A percentile compares a stretch with the other conserved stretches of the same genome.
phyloP scores from a whole-genome alignment of 2,888 invertebrate species.

The Netelia melanura region DNA sequence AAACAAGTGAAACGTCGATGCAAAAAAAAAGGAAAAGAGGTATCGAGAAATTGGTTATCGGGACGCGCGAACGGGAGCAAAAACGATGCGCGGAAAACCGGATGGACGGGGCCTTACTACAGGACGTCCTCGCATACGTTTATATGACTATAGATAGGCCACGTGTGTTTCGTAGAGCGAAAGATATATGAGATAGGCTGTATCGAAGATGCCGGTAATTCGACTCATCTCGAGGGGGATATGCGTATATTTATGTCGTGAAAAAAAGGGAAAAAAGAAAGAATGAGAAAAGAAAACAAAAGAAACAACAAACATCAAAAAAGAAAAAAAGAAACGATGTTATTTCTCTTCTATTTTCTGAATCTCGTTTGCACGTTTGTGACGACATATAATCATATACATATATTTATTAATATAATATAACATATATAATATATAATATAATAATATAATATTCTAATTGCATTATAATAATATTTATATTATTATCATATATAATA shows the following conservation, averaged over 20 bases:
- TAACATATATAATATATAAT: no score
- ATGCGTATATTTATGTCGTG: not conserved
- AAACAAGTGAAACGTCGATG: conserved; percentile 12
- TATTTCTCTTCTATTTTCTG: not conserved
- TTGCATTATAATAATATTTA: no score
- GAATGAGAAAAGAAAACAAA: no score
- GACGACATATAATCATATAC: not conserved
- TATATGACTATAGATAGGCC: not conserved
- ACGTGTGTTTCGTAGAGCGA: not conserved
- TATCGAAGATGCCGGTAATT: conserved; percentile 16
- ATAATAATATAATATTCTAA: no score
- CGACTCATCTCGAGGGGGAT: not conserved
- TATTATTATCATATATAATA: no score
- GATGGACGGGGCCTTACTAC: conserved; percentile 47
- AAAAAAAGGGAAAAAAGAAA: not conserved
- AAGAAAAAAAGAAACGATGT: not conserved
- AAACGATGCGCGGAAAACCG: conserved; percentile 68
- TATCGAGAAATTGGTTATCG: conserved; percentile 53
- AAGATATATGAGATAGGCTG: not conserved
- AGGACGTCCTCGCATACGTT: conserved; percentile 1
- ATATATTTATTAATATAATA: no score
- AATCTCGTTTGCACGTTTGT: not conserved
- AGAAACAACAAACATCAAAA: no score
- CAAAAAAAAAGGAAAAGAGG: conserved; percentile 30
- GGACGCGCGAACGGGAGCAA: conserved; percentile 46